A percentile compares a stretch with the other conserved stretches of the same genome.
Evolutionary conservation across 2,797 vertebrate genomes (phyloP).

Genomic region (Fistularia commersonii): DNA sequence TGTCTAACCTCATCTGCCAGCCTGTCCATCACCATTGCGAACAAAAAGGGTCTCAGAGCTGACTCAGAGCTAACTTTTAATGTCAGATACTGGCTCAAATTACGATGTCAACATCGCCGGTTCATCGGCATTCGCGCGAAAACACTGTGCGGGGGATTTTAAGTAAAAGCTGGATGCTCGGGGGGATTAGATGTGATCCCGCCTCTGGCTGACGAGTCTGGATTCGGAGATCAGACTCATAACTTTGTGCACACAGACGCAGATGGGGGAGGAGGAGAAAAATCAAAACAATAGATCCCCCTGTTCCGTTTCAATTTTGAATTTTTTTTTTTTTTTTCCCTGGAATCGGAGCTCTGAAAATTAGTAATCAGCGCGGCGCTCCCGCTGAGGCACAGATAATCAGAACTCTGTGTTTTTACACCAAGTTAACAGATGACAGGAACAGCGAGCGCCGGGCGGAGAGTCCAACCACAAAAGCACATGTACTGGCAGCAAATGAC

Average conservation of each 20-base stretch:
- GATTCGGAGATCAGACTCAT: constrained; percentile 19
- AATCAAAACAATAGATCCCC: constrained; percentile 39
- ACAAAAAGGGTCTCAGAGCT: too few species aligned
- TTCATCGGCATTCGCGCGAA: neutral
- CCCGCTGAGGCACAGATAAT: constrained; percentile 47
- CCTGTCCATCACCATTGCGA: too few species aligned
- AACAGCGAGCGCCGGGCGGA: constrained; percentile 37
- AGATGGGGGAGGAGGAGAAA: constrained; percentile 28
- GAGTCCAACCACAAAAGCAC: constrained; percentile 47
- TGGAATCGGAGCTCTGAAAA: constrained; percentile 42
- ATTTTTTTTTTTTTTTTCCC: constrained; percentile 3
- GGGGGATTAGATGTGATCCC: constrained; percentile 37
- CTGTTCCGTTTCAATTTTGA: constrained; percentile 18
- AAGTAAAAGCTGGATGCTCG: neutral
- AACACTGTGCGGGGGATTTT: neutral
- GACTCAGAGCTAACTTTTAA: too few species aligned
- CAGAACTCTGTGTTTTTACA: constrained; percentile 40
- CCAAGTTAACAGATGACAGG: constrained; percentile 53
- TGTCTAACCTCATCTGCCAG: too few species aligned
- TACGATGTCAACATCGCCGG: too few species aligned
- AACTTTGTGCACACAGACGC: constrained; percentile 17
- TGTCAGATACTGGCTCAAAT: too few species aligned
- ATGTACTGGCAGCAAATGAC: constrained; percentile 42
- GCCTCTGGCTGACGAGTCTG: constrained; percentile 14
- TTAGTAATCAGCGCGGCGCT: constrained; percentile 62